Percentiles rank a stretch among this genome's conserved stretches.
Conservation (phyloP, 2,888 invertebrate species). For the Hydriomena furcata region DNA sequence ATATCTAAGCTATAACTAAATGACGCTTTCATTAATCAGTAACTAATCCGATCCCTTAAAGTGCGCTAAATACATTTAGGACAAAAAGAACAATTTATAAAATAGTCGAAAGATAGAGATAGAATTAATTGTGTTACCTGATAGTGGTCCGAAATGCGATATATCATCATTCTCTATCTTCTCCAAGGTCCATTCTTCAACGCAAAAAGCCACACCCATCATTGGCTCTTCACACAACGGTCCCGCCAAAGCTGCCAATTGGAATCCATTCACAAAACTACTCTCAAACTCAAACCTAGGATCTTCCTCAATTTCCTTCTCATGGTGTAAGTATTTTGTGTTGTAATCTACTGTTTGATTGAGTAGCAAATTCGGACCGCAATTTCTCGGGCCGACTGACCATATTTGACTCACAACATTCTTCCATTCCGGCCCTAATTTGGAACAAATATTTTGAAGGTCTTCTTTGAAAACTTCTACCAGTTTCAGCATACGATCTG, state of each 20-base stretch:
- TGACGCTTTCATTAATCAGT: no score
- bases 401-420: slow-evolving; percentile 88
- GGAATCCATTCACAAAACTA: slow-evolving; percentile 93
- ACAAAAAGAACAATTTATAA: no score
- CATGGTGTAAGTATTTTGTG: slow-evolving; percentile 67
- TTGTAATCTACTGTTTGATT: slow-evolving; percentile 89
- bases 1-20: no score
- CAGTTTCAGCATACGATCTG: slow-evolving; percentile 71
- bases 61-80: no score
- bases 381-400: slow-evolving; percentile 95
- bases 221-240: slow-evolving; percentile 98
- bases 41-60: no score
- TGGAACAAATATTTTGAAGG: slow-evolving; percentile 84
- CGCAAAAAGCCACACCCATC: slow-evolving; percentile 95
- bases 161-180: slow-evolving; percentile 63
- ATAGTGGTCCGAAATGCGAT: slow-evolving; percentile 78
- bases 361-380: slow-evolving; percentile 94
- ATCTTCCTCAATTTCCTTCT: slow-evolving; percentile 74
- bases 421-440: slow-evolving; percentile 81
- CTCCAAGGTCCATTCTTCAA: slow-evolving; percentile 91
- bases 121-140: slow-evolving; percentile 61
- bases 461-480: slow-evolving; percentile 80
- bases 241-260: slow-evolving; percentile 93
- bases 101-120: no score
- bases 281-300: slow-evolving; percentile 87